phyloP scores from a whole-genome alignment of 1,140 invertebrate genomes.

The Brachionus calyciflorus region DNA sequence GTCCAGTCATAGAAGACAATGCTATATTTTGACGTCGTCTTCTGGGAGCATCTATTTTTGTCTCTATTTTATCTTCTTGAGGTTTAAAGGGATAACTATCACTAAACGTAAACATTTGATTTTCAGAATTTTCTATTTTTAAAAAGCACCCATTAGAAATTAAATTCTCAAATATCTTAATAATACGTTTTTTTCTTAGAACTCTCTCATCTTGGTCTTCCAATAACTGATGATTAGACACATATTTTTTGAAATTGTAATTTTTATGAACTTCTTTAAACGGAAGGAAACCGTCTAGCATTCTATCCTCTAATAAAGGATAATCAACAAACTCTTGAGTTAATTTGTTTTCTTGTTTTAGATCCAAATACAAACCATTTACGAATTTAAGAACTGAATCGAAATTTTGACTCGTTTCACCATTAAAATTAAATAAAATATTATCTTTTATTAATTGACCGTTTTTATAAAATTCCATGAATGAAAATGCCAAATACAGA shows the following conservation, averaged over 20 bases:
- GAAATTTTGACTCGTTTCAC: background rate
- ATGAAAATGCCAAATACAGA: background rate
- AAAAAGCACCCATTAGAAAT: background rate
- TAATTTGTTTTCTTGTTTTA: background rate
- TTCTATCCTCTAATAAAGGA: slow-evolving; percentile 12
- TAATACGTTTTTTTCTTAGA: slow-evolving; percentile 8
- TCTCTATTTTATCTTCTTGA: background rate
- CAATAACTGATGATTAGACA: background rate
- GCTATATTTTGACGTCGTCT: slow-evolving; percentile 39
- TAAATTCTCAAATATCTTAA: background rate
- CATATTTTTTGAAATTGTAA: slow-evolving; percentile 19
- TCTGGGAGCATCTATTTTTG: background rate
- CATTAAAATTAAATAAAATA: background rate
- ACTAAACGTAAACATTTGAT: background rate
- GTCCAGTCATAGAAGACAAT: slow-evolving; percentile 12
- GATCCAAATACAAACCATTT: background rate
- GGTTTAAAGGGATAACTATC: slow-evolving; percentile 9
- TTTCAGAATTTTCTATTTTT: background rate
- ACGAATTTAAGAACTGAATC: background rate
- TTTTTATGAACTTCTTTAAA: slow-evolving; percentile 6
- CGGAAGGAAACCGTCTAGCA: slow-evolving; percentile 38
- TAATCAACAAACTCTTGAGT: background rate
- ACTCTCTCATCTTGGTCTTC: background rate
- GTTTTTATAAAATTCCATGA: background rate
- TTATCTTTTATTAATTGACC: background rate